These are phyloP conservation scores for Meles meles DNA, from an alignment of 2,113 vertebrate species.

Conservation along the genomic window DNA sequence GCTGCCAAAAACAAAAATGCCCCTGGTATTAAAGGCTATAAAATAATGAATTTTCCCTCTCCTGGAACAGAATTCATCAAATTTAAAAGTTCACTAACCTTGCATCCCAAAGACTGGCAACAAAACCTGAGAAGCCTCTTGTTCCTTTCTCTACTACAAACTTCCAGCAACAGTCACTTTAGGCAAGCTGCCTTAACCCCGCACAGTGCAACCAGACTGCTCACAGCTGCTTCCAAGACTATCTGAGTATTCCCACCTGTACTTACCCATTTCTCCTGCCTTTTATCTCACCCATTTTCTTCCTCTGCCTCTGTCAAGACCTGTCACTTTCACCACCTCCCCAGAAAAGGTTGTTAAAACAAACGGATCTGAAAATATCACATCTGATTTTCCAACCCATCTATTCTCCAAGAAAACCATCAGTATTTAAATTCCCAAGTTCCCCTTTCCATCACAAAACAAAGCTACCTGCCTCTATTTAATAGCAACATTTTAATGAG, in stretches of 20 bases:
- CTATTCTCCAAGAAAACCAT: conserved; percentile 20
- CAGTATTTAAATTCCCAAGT: neutral
- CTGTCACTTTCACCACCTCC: neutral
- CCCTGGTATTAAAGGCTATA: conserved; percentile 13
- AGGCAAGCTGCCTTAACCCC: neutral
- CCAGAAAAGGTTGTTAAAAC: conserved; percentile 15
- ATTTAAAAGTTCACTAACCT: conserved; percentile 29
- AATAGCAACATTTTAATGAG: neutral
- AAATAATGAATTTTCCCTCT: conserved; percentile 18
- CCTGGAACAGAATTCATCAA: conserved; percentile 3
- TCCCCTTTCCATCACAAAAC: neutral
- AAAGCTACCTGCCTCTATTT: neutral
- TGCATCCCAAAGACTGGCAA: neutral
- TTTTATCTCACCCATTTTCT: neutral
- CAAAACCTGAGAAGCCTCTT: neutral
- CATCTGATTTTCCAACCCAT: neutral
- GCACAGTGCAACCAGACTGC: neutral
- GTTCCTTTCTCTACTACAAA: neutral
- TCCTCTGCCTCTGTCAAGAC: neutral
- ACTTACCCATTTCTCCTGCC: neutral
- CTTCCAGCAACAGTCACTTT: neutral
- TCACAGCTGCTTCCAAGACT: neutral
- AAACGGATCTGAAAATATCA: neutral
- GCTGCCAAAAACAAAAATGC: conserved; percentile 39
- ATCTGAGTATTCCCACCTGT: neutral